These are phyloP conservation scores for Sphinx pinastri DNA, from an alignment of 2,888 invertebrate genomes.

Conservation along the genomic window DNA sequence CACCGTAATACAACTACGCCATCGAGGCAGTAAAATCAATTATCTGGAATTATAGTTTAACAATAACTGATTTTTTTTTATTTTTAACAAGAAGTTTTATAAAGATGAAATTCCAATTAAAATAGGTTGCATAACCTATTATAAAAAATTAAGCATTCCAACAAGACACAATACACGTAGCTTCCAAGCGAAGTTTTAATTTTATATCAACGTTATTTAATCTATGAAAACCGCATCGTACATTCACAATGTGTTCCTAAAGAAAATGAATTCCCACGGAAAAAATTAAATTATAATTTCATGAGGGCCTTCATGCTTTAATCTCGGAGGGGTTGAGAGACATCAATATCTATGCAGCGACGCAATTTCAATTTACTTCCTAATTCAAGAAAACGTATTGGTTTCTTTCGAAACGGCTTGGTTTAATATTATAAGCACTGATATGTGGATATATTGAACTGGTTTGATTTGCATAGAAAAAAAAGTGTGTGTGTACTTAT, in stretches of 20 bases:
- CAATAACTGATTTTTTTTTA: no score
- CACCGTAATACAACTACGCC: no score
- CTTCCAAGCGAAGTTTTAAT: not conserved
- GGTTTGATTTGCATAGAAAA: no score
- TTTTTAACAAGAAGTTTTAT: no score
- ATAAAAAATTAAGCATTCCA: not conserved
- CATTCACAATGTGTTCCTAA: constrained; percentile 55
- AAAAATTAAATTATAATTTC: constrained; percentile 82
- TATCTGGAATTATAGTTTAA: no score
- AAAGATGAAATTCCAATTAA: no score
- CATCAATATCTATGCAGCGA: constrained; percentile 55
- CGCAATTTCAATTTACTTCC: constrained; percentile 49
- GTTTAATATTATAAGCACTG: not conserved
- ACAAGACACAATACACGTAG: not conserved
- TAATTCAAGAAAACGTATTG: not conserved
- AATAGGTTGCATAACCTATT: no score
- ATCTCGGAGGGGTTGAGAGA: constrained; percentile 53
- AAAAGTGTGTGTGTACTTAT: no score
- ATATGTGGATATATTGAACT: no score
- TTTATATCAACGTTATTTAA: constrained; percentile 24
- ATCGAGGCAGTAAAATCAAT: no score
- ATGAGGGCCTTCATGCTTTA: constrained; percentile 70
- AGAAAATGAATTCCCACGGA: constrained; percentile 52
- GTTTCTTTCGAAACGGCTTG: not conserved
- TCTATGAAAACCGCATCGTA: constrained; percentile 48